phyloP scores from a whole-genome alignment of 2,888 invertebrate genomes.

The Diploptera punctata region DNA sequence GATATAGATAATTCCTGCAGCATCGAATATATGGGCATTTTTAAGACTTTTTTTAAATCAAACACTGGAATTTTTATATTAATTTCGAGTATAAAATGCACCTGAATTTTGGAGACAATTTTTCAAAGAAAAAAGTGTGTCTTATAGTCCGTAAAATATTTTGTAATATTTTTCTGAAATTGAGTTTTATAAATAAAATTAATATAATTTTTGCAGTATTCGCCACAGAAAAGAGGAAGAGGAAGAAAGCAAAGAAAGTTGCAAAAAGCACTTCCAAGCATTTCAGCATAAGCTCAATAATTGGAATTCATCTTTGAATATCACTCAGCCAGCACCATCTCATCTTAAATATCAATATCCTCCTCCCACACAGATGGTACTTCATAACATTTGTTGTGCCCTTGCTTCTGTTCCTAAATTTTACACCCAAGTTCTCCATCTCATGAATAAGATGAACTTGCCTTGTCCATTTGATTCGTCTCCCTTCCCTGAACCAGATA shows the following conservation, averaged over 20 bases:
- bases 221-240: conserved; percentile 36
- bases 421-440: conserved; percentile 81
- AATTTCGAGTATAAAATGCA: too few species aligned
- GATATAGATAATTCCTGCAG: too few species aligned
- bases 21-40: too few species aligned
- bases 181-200: background rate
- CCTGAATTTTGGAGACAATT: too few species aligned
- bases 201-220: background rate
- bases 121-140: too few species aligned
- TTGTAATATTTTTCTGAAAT: background rate
- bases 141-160: too few species aligned
- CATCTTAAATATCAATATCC: conserved; percentile 84
- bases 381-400: conserved; percentile 79
- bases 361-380: conserved; percentile 71
- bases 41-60: background rate
- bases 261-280: conserved; percentile 50
- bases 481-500: conserved; percentile 43
- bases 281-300: conserved; percentile 65
- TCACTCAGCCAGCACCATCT: conserved; percentile 77
- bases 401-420: conserved; percentile 79
- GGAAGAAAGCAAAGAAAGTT: conserved; percentile 45
- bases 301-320: conserved; percentile 65
- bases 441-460: conserved; percentile 95
- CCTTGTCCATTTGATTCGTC: conserved; percentile 76
- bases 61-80: background rate